These are phyloP conservation scores for Pygocentrus nattereri DNA, from an alignment of 2,797 vertebrate species.

Conservation along the genomic window DNA sequence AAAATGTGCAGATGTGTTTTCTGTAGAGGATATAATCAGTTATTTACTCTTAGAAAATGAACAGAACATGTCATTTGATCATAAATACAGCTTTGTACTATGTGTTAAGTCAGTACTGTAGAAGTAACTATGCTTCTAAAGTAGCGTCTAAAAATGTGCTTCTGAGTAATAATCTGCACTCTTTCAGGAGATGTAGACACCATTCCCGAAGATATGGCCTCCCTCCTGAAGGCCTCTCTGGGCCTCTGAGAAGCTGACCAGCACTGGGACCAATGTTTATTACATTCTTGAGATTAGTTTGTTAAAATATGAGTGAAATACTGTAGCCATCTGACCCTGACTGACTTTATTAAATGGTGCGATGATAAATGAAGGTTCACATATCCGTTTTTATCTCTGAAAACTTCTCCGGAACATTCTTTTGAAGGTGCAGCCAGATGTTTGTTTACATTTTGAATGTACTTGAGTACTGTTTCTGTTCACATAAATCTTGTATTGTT, in stretches of 20 bases:
- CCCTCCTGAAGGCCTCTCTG: slow-evolving; percentile 83
- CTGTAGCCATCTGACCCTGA: slow-evolving; percentile 31
- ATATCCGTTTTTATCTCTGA: background rate
- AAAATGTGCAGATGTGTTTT: no score
- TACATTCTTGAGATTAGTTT: slow-evolving; percentile 17
- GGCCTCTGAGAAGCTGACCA: slow-evolving; percentile 71
- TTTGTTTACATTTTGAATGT: slow-evolving; percentile 36
- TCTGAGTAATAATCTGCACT: background rate
- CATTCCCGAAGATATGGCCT: slow-evolving; percentile 85
- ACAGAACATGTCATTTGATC: no score
- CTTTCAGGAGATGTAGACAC: slow-evolving; percentile 81
- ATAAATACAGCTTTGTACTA: no score
- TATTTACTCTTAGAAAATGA: no score
- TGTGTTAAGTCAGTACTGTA: no score
- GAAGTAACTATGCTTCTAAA: no score
- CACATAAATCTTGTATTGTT: slow-evolving; percentile 20
- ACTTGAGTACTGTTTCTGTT: slow-evolving; percentile 9
- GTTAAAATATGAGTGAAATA: slow-evolving; percentile 29
- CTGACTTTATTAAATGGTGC: slow-evolving; percentile 13
- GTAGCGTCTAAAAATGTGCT: no score
- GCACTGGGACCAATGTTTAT: background rate
- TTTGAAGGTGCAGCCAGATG: background rate
- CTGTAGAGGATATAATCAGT: no score
- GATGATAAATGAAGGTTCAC: background rate
- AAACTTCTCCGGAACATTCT: background rate